A percentile compares a stretch with the other conserved stretches of the same genome.
Evolutionary conservation across 2,113 vertebrate genomes (phyloP).

Genomic region (Poeciliopsis prolifica): DNA sequence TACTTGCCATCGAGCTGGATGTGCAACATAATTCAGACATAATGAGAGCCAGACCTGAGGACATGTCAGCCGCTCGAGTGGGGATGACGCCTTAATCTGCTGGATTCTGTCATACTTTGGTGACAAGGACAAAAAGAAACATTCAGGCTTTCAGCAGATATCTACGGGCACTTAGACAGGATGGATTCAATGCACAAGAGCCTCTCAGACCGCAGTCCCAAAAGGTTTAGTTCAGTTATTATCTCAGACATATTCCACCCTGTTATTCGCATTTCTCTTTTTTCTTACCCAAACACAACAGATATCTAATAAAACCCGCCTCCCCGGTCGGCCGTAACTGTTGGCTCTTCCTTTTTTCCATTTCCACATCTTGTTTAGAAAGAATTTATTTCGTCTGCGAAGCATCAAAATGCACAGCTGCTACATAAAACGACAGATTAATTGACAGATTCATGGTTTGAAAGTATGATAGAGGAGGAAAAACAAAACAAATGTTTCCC

Average conservation of each 20-base stretch:
- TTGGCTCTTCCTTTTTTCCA: slow-evolving; percentile 52
- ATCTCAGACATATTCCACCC: not conserved
- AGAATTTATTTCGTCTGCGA: slow-evolving; percentile 1
- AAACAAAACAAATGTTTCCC: slow-evolving; percentile 1
- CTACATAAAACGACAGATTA: not conserved
- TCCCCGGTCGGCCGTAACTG: slow-evolving; percentile 15
- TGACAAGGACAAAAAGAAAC: not conserved
- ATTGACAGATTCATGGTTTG: not conserved
- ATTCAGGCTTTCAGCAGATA: slow-evolving; percentile 5
- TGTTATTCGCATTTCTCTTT: not conserved
- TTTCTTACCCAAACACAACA: slow-evolving; percentile 3
- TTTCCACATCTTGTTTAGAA: slow-evolving; percentile 21
- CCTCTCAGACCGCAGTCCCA: not conserved
- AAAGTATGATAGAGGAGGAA: not conserved
- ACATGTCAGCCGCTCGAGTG: not conserved
- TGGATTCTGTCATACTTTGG: not conserved
- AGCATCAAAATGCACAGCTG: not conserved
- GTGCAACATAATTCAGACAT: not conserved
- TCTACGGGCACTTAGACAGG: not conserved
- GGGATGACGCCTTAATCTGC: not conserved
- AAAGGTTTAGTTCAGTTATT: not conserved
- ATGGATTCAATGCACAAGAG: not conserved
- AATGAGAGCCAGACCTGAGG: not conserved
- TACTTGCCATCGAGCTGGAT: not conserved
- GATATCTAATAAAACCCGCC: slow-evolving; percentile 32